A percentile compares a stretch with the other conserved stretches of the same genome.
Conservation (phyloP, 2,888 invertebrate species). For the Stenchaetothrips biformis region DNA sequence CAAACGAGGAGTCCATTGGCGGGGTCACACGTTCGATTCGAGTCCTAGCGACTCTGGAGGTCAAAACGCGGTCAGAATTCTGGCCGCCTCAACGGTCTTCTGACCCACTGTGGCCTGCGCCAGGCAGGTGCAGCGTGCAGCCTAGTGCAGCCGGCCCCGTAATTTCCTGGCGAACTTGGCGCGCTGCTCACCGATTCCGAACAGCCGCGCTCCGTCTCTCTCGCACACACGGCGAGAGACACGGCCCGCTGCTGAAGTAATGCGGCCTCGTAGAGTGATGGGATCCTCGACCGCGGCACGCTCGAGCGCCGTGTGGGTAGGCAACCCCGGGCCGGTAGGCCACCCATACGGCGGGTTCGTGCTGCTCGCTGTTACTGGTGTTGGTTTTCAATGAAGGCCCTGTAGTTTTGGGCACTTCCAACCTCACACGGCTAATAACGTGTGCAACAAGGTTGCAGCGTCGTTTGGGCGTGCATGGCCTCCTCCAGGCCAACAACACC, state of each 20-base stretch:
- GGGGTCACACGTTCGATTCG: no score
- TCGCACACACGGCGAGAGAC: neutral
- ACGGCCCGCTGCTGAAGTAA: neutral
- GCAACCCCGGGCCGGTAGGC: neutral
- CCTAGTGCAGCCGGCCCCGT: neutral
- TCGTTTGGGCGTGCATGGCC: neutral
- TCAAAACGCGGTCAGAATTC: no score
- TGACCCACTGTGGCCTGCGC: no score
- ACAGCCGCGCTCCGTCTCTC: neutral
- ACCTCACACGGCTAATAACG: neutral
- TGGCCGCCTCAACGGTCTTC: no score
- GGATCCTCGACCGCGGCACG: neutral
- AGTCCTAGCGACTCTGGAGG: no score
- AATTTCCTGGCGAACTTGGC: constrained; percentile 1
- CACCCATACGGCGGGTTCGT: neutral
- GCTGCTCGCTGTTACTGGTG: neutral
- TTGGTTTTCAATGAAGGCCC: no score
- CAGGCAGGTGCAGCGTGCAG: neutral
- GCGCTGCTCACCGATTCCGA: neutral
- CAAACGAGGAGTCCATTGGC: no score
- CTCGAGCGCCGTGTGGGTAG: neutral
- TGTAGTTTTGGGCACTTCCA: neutral
- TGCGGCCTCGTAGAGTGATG: neutral
- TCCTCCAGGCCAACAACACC: neutral
- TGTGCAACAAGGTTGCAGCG: neutral